Percentiles rank a stretch among this genome's conserved stretches.
Evolutionary conservation across 2,888 invertebrate genomes (phyloP).

Genomic region (Ophonus ardosiacus): DNA sequence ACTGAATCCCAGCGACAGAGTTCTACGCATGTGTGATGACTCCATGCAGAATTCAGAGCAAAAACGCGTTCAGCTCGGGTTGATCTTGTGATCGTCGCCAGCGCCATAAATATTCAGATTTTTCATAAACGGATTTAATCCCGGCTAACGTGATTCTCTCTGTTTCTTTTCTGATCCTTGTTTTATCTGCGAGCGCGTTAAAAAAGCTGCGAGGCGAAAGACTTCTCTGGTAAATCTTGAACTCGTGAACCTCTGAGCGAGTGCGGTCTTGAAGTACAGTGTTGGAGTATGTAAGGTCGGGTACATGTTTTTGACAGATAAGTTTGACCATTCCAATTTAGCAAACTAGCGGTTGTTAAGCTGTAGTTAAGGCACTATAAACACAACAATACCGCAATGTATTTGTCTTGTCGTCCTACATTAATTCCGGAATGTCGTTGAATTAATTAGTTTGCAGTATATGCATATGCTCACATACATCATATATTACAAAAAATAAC

Average conservation of each 20-base stretch:
- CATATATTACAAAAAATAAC: background rate
- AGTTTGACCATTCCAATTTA: conserved; percentile 42
- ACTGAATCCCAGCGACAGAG: too few species aligned
- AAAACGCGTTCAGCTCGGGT: conserved; percentile 37
- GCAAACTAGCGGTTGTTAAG: background rate
- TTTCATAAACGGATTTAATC: conserved; percentile 59
- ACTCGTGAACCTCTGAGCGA: conserved; percentile 11
- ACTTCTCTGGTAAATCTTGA: conserved; percentile 24
- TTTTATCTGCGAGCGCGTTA: conserved; percentile 46
- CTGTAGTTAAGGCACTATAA: background rate
- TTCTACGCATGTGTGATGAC: background rate
- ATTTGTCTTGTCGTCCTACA: conserved; percentile 6
- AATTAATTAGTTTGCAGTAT: background rate
- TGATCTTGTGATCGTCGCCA: conserved; percentile 58
- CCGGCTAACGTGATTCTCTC: conserved; percentile 59
- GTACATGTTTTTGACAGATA: conserved; percentile 31
- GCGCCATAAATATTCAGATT: conserved; percentile 60
- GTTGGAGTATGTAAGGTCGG: background rate
- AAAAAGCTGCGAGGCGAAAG: background rate
- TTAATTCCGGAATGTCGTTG: background rate
- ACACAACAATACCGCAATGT: conserved; percentile 12
- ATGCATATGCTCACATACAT: background rate
- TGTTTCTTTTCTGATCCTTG: conserved; percentile 59
- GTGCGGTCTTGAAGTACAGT: background rate
- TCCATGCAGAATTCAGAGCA: conserved; percentile 3